Percentiles rank a stretch among this genome's conserved stretches.
These are phyloP conservation scores for Platysternon megacephalum DNA, from an alignment of 2,113 vertebrate species.

Conservation along the genomic window DNA sequence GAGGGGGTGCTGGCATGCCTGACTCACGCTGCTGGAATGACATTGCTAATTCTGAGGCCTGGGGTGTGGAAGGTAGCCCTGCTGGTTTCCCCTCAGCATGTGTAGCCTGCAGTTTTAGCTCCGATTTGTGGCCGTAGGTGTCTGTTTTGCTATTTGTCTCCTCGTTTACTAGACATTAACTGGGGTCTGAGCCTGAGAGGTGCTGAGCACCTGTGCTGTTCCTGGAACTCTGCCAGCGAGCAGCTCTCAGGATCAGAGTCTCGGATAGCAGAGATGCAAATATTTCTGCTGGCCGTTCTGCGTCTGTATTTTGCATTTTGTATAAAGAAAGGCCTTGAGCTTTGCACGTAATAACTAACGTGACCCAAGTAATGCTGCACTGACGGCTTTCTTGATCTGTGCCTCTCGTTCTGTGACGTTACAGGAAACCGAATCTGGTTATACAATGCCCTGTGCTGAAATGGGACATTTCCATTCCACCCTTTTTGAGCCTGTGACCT, in stretches of 20 bases:
- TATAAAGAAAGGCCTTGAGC: not conserved
- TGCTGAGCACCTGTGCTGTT: not conserved
- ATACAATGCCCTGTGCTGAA: not conserved
- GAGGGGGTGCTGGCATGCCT: not conserved
- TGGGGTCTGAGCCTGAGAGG: not conserved
- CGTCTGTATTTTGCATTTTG: not conserved
- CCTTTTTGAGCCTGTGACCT: not conserved
- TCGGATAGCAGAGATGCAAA: not conserved
- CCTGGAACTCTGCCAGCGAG: not conserved
- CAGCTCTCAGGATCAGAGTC: not conserved
- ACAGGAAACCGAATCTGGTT: not conserved
- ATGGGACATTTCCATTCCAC: not conserved
- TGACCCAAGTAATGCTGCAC: not conserved
- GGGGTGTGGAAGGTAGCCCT: slow-evolving; percentile 4
- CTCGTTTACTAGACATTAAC: not conserved
- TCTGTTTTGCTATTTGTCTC: not conserved
- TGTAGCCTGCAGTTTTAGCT: slow-evolving; percentile 40
- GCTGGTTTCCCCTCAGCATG: slow-evolving; percentile 17
- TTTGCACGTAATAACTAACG: not conserved
- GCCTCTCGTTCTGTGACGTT: not conserved
- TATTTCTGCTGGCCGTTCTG: not conserved
- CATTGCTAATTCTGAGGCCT: not conserved
- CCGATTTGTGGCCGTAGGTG: slow-evolving; percentile 40
- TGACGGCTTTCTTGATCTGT: not conserved
- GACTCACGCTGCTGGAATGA: not conserved